Evolutionary conservation across 2,797 vertebrate species (phyloP).

Genomic region (Sebastolobus altivelis): DNA sequence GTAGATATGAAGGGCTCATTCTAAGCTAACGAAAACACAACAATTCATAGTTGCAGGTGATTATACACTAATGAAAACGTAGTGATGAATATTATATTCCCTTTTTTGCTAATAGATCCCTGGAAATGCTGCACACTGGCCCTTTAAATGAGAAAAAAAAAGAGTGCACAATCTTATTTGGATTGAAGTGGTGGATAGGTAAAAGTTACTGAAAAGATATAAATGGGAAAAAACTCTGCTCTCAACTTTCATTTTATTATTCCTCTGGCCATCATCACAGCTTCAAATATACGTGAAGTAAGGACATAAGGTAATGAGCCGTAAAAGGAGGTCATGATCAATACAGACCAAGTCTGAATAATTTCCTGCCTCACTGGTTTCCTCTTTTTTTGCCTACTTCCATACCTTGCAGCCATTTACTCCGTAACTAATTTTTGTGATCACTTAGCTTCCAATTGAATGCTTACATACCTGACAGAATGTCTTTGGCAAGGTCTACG

Average conservation of each 20-base stretch:
- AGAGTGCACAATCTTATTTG: background rate
- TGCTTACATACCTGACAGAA: conserved; percentile 69
- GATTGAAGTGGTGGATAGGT: conserved; percentile 14
- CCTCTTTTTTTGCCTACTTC: conserved; percentile 71
- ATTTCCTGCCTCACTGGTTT: conserved; percentile 77
- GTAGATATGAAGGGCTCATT: too few species aligned
- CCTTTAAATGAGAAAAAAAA: conserved; percentile 5
- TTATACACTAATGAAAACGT: too few species aligned
- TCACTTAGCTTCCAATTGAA: conserved; percentile 74
- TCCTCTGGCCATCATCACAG: conserved; percentile 73
- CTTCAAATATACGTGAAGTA: conserved; percentile 73
- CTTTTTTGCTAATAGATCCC: too few species aligned
- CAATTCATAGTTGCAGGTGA: too few species aligned
- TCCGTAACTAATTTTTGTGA: conserved; percentile 70
- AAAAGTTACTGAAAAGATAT: conserved; percentile 53
- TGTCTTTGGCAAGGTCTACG: conserved; percentile 64
- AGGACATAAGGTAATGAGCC: conserved; percentile 79
- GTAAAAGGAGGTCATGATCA: conserved; percentile 84
- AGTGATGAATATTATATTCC: too few species aligned
- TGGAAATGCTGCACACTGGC: too few species aligned
- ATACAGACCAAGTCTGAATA: conserved; percentile 81
- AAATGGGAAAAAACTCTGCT: conserved; percentile 45
- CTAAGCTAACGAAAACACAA: too few species aligned
- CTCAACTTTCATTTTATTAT: conserved; percentile 63
- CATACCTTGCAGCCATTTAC: conserved; percentile 70